These are phyloP conservation scores for Ophion ellenae DNA, from an alignment of 2,888 invertebrate genomes.

Conservation along the genomic window DNA sequence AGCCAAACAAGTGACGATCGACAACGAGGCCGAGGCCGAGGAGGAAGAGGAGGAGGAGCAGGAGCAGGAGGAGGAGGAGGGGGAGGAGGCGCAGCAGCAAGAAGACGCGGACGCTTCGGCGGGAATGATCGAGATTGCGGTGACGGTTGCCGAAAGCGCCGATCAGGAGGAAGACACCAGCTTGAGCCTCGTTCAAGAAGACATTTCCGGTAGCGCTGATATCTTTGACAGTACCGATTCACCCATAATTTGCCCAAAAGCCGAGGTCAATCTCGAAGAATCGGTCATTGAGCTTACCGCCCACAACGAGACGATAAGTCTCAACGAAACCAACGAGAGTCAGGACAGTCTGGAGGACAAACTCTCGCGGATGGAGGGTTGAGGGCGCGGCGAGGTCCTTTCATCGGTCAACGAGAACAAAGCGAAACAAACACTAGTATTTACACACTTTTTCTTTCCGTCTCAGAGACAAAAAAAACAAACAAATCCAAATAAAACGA, in stretches of 20 bases:
- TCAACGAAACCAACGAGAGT: conserved; percentile 81
- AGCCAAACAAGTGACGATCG: conserved; percentile 55
- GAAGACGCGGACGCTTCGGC: neutral
- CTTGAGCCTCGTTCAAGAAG: conserved; percentile 68
- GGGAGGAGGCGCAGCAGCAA: no score
- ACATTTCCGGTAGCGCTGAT: conserved; percentile 74
- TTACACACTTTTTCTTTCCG: conserved; percentile 10
- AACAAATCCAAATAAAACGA: no score
- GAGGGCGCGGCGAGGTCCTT: conserved; percentile 38
- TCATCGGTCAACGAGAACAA: neutral
- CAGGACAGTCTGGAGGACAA: conserved; percentile 82
- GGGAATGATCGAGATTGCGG: conserved; percentile 56
- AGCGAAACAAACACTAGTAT: neutral
- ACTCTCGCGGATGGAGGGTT: conserved; percentile 82
- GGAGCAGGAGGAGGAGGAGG: no score
- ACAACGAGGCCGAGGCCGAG: conserved; percentile 8
- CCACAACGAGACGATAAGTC: conserved; percentile 77
- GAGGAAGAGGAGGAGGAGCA: no score
- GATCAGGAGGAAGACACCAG: conserved; percentile 65
- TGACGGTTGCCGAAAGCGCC: conserved; percentile 58
- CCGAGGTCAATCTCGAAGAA: conserved; percentile 69
- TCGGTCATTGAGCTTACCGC: conserved; percentile 77
- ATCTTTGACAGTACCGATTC: conserved; percentile 73
- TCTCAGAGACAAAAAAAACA: conserved; percentile 1
- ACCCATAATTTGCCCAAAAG: conserved; percentile 63